Percentiles rank a stretch among this genome's conserved stretches.
phyloP scores from a whole-genome alignment of 2,888 invertebrate genomes.

The Trachelus tabidus region DNA sequence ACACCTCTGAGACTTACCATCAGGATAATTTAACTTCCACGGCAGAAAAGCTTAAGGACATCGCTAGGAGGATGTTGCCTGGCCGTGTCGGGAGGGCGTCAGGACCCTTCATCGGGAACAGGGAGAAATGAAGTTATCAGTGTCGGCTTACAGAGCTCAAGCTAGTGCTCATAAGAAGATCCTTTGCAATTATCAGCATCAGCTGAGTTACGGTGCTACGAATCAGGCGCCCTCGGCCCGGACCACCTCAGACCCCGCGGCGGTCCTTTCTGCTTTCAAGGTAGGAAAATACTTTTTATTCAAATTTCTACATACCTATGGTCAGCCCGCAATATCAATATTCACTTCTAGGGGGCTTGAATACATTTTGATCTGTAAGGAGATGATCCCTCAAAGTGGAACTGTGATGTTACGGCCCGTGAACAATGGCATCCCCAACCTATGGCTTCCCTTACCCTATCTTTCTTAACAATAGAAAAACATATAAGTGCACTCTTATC shows the following conservation, averaged over 20 bases:
- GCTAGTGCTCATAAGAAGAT: slow-evolving; percentile 91
- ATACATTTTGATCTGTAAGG: no score
- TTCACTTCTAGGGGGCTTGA: no score
- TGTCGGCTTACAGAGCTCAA: slow-evolving; percentile 89
- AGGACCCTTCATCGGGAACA: slow-evolving; percentile 50
- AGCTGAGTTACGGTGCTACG: slow-evolving; percentile 76
- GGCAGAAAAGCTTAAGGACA: slow-evolving; percentile 29
- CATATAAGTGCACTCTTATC: neutral
- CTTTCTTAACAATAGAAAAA: neutral
- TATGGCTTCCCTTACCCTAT: neutral
- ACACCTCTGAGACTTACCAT: neutral
- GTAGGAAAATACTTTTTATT: slow-evolving; percentile 56
- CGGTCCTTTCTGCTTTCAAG: slow-evolving; percentile 69
- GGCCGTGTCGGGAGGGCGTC: slow-evolving; percentile 42
- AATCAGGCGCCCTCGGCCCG: slow-evolving; percentile 60
- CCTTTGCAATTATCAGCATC: slow-evolving; percentile 81
- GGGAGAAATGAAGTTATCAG: slow-evolving; percentile 83
- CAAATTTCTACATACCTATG: neutral
- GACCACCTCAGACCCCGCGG: slow-evolving; percentile 68
- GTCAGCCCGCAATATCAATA: no score
- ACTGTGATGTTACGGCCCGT: no score
- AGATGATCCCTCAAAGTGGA: no score
- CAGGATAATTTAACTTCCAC: neutral
- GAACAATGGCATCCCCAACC: no score
- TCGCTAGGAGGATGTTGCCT: slow-evolving; percentile 44